Evolutionary conservation across 2,888 invertebrate species (phyloP).

Genomic region (Drosophila longiperda): DNA sequence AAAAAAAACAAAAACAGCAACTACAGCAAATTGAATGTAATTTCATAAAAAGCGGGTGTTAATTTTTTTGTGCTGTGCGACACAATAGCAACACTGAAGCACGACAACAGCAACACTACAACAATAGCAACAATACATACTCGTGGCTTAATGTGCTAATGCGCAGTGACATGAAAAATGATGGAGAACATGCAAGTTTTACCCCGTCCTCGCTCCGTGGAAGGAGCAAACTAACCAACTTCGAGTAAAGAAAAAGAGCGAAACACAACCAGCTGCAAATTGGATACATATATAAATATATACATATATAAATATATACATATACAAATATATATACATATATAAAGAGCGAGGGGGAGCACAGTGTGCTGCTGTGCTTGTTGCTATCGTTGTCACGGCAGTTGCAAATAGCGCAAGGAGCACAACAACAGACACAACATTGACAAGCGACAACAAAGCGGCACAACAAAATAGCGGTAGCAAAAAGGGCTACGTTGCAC

Average conservation of each 20-base stretch:
- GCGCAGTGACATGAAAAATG: constrained; percentile 79
- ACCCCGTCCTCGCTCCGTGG: constrained; percentile 36
- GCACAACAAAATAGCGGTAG: constrained; percentile 12
- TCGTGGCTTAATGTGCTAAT: constrained; percentile 77
- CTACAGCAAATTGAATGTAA: constrained; percentile 79
- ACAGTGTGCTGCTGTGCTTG: constrained; percentile 10
- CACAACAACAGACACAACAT: constrained; percentile 50
- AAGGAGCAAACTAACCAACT: constrained; percentile 57
- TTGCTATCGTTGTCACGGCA: constrained; percentile 30
- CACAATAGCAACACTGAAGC: constrained; percentile 43
- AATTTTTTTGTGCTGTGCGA: constrained; percentile 74
- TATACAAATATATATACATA: constrained; percentile 18
- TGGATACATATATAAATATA: constrained; percentile 39
- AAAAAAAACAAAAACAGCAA: constrained; percentile 43
- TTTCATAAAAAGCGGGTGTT: constrained; percentile 80
- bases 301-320: constrained; percentile 5
- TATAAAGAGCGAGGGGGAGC: background rate
- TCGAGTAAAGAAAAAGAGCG: constrained; percentile 48
- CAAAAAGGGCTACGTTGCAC: constrained; percentile 42
- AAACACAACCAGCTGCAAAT: constrained; percentile 70
- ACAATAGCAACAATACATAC: constrained; percentile 47
- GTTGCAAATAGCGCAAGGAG: constrained; percentile 9
- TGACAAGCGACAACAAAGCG: constrained; percentile 66
- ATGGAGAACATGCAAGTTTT: constrained; percentile 74
- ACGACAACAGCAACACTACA: constrained; percentile 26